These are phyloP conservation scores for Valencia hispanica DNA, from an alignment of 2,797 vertebrate genomes.

Conservation along the genomic window DNA sequence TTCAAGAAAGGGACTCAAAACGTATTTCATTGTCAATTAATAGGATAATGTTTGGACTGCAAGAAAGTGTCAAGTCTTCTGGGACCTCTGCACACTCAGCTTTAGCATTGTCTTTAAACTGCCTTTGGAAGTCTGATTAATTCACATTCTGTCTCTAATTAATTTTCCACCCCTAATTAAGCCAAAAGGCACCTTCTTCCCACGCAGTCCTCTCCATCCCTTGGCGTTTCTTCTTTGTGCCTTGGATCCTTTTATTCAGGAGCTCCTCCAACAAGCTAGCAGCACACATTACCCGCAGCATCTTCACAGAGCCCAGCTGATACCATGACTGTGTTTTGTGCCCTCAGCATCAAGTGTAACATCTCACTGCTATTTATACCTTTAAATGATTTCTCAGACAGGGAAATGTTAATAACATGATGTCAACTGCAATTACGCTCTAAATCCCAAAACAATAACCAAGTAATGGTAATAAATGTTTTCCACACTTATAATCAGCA, in stretches of 20 bases:
- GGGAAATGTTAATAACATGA: constrained; percentile 68
- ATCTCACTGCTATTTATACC: constrained; percentile 70
- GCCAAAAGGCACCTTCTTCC: constrained; percentile 79
- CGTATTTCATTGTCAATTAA: constrained; percentile 73
- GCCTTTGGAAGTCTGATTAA: constrained; percentile 77
- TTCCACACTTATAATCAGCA: not conserved
- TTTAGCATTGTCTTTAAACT: constrained; percentile 65
- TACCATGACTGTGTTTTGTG: constrained; percentile 63
- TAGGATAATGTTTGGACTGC: constrained; percentile 64
- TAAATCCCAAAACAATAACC: constrained; percentile 41
- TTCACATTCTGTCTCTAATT: constrained; percentile 80
- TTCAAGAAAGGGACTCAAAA: constrained; percentile 35
- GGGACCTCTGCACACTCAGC: constrained; percentile 62
- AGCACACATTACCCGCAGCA: constrained; percentile 41
- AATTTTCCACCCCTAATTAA: constrained; percentile 81
- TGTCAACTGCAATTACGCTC: constrained; percentile 71
- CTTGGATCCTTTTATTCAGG: constrained; percentile 31
- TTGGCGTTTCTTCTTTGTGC: constrained; percentile 27
- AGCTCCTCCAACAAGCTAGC: constrained; percentile 46
- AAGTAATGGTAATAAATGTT: not conserved
- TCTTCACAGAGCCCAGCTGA: constrained; percentile 67
- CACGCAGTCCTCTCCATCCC: constrained; percentile 42
- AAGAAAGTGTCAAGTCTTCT: constrained; percentile 66
- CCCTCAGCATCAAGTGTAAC: constrained; percentile 64
- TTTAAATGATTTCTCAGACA: constrained; percentile 68